Evolutionary conservation across 1,140 invertebrate genomes (phyloP), one percentile per base, ranked within the genome.

Genomic region (Macrobrachium nipponense): DNA sequence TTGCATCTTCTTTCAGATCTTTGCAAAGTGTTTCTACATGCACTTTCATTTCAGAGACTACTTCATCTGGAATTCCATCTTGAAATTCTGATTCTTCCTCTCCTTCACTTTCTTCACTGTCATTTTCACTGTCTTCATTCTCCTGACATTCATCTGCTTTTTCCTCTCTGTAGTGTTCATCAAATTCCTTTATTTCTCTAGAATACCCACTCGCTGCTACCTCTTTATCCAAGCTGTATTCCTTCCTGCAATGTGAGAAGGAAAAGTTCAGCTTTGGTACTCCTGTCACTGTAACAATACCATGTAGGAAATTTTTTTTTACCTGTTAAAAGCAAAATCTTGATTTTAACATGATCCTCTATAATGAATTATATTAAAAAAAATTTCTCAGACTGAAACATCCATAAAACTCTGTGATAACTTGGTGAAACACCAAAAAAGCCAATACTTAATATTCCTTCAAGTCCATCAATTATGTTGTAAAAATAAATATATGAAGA

Each of bases 131-230:
- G 88, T 92, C 90, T 87, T 89, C 88, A 81, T 87, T 62, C 51
- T 93, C 88, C 82, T 87, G 60, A 23, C 93, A 92, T 10, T 93
- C 91, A 80, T 92, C 91, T n/a, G 91, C 91, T 18, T 93, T 89
- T 84, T 93, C 91, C 80, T 92, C 90, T 78, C 92, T 91, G 86
- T 87, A 89, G 15, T 89, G 87, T 43, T 88, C 83, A 59, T 91
- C 89, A 23, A 90, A 89, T 66, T 90, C 94, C 60, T 96, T 95
- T 92, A 98, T 95, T 90, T 96, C 93, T 91, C 95, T 96, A 0
- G 96, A 96, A 90, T 97, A 95, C 66, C 97, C 96, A 90, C 97
- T 98, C 82, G 97, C 98, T 84, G 94, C 94, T 10, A 99, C 93
- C 92, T 98, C 97, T 15, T 95, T 93, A 92, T 99, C 98, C 62